Conservation (phyloP, 2,888 invertebrate species). For the Chrysolina oricalcia region DNA sequence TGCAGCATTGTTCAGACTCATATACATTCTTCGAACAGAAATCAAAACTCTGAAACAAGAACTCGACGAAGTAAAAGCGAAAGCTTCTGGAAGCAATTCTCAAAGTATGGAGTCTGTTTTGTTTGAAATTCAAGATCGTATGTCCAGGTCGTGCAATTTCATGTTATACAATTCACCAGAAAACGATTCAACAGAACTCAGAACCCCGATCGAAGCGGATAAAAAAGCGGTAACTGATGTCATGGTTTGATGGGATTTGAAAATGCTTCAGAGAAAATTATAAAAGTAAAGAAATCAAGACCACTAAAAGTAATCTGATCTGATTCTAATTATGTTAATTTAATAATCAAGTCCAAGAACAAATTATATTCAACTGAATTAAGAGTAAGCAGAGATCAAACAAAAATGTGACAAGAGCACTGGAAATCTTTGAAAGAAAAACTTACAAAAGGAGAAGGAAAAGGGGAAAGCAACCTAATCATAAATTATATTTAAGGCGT, state of each 20-base stretch:
- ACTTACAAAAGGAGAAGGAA: background rate
- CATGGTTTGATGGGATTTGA: background rate
- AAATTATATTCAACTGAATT: too few species aligned
- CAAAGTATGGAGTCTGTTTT: too few species aligned
- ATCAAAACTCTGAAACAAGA: background rate
- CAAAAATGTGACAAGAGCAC: background rate
- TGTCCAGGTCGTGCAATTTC: background rate
- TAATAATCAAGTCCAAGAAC: background rate
- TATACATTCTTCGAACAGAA: background rate
- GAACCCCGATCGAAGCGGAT: background rate
- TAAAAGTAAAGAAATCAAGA: background rate
- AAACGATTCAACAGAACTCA: background rate
- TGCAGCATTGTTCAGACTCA: background rate
- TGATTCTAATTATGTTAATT: background rate
- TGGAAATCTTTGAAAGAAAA: background rate
- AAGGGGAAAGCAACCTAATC: background rate
- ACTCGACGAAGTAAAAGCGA: background rate
- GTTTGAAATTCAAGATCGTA: background rate
- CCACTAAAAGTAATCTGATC: background rate
- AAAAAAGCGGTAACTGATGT: background rate
- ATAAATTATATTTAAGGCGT: background rate
- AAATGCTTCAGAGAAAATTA: background rate
- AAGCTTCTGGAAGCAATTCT: background rate
- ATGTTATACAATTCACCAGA: background rate
- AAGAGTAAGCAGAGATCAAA: too few species aligned